Conservation (phyloP, 1,140 invertebrate species). For the Acromyrmex heyeri region DNA sequence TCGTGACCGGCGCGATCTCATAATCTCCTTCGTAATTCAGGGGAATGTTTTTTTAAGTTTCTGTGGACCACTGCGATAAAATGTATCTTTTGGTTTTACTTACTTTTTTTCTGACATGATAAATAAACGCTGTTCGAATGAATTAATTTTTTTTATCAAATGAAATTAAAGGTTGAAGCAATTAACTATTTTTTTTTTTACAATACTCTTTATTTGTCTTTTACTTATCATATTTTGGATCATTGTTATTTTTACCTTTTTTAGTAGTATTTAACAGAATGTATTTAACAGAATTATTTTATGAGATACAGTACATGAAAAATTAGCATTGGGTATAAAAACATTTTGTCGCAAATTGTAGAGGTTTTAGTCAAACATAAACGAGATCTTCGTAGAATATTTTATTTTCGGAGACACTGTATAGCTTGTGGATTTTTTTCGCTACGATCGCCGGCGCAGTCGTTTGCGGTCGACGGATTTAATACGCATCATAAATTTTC, state of each 20-base stretch:
- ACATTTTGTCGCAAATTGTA: background rate
- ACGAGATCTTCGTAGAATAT: slow-evolving; percentile 19
- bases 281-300: background rate
- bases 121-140: background rate
- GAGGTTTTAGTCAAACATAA: background rate
- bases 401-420: background rate
- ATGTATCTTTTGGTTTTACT: background rate
- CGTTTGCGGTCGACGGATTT: slow-evolving; percentile 48
- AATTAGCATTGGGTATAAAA: background rate
- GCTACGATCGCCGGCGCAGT: background rate
- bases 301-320: background rate
- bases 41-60: background rate
- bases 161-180: background rate
- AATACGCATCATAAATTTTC: slow-evolving; percentile 62
- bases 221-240: background rate
- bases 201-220: background rate
- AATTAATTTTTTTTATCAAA: background rate
- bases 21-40: background rate
- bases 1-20: background rate
- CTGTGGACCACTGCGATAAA: background rate
- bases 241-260: background rate
- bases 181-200: background rate
- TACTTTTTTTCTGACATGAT: background rate
- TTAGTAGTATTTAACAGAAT: background rate
- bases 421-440: background rate